phyloP scores from a whole-genome alignment of 2,888 invertebrate genomes.

The Tryphoninae sp. region DNA sequence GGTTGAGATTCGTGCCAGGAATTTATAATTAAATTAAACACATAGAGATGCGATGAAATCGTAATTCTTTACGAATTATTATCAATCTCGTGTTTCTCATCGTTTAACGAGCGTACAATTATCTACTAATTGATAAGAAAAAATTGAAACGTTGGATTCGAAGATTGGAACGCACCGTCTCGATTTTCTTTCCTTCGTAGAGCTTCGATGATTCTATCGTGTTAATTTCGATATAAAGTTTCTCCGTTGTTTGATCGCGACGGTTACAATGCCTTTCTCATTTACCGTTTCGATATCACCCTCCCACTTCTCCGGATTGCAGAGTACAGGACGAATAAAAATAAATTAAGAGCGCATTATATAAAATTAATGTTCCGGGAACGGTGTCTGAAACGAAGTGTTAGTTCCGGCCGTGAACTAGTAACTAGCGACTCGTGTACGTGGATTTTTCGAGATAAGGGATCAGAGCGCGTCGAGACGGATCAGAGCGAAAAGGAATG shows the following conservation, averaged over 20 bases:
- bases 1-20: too few species aligned
- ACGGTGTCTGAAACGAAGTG: constrained; percentile 29
- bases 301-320: background rate
- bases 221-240: background rate
- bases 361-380: constrained; percentile 3
- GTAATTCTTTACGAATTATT: constrained; percentile 30
- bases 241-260: background rate
- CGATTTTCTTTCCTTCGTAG: constrained; percentile 23
- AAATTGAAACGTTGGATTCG: constrained; percentile 27
- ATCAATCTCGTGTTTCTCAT: background rate
- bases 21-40: too few species aligned
- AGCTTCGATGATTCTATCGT: background rate
- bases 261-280: background rate
- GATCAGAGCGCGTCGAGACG: constrained; percentile 6
- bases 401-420: constrained; percentile 31
- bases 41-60: constrained; percentile 7
- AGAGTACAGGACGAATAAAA: background rate
- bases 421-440: constrained; percentile 5
- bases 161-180: background rate
- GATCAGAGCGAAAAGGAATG: constrained; percentile 4
- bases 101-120: background rate
- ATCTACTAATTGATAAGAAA: background rate
- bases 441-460: constrained; percentile 3
- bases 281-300: constrained; percentile 24
- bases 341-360: constrained; percentile 12